These are phyloP conservation scores for Lydus trimaculatus DNA, from an alignment of 2,888 invertebrate genomes.

Conservation along the genomic window DNA sequence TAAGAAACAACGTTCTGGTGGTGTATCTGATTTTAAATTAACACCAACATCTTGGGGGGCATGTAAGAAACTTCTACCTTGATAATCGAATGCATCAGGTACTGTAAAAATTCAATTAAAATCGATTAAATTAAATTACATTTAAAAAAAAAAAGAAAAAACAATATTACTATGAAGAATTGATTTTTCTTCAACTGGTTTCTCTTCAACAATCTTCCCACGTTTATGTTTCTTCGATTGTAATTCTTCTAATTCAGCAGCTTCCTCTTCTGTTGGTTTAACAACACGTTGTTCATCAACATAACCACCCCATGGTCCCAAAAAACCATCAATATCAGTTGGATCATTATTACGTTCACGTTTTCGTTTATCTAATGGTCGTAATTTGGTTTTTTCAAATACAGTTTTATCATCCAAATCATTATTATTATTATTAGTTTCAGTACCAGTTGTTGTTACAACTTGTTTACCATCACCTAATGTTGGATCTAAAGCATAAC, in stretches of 20 bases:
- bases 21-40: slow-evolving; percentile 83
- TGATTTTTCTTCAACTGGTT: slow-evolving; percentile 94
- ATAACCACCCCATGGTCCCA: slow-evolving; percentile 98
- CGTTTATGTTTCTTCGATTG: slow-evolving; percentile 89
- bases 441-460: slow-evolving; percentile 66
- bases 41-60: slow-evolving; percentile 93
- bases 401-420: slow-evolving; percentile 72
- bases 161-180: slow-evolving; percentile 81
- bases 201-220: slow-evolving; percentile 87
- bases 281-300: slow-evolving; percentile 87
- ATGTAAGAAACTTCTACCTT: slow-evolving; percentile 93
- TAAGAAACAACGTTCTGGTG: slow-evolving; percentile 94
- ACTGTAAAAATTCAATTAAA: slow-evolving; percentile 65
- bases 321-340: slow-evolving; percentile 90
- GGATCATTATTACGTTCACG: slow-evolving; percentile 89
- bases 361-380: slow-evolving; percentile 76
- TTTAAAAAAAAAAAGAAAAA: too few species aligned
- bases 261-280: slow-evolving; percentile 92
- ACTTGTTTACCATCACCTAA: slow-evolving; percentile 65
- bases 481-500: slow-evolving; percentile 95
- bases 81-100: slow-evolving; percentile 93
- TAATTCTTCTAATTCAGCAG: slow-evolving; percentile 93
- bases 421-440: slow-evolving; percentile 52
- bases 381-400: slow-evolving; percentile 82
- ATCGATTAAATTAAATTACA: background rate